phyloP scores from a whole-genome alignment of 2,888 invertebrate genomes.

The Diabrotica balteata region DNA sequence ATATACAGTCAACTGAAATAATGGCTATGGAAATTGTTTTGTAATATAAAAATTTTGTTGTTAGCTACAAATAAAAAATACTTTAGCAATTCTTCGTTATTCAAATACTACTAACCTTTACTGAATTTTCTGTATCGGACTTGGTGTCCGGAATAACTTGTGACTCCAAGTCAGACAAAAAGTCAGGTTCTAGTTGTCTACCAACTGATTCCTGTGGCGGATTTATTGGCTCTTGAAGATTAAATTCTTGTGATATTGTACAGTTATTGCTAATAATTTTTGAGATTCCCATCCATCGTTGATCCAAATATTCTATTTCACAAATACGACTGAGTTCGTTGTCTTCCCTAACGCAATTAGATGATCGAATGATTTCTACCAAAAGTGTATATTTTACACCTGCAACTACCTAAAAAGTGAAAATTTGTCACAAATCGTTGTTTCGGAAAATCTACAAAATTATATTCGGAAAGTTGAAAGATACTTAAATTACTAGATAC shows the following conservation, averaged over 20 bases:
- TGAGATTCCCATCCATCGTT: slow-evolving; percentile 71
- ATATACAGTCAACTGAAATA: too few species aligned
- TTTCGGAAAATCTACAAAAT: too few species aligned
- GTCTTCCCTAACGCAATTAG: slow-evolving; percentile 51
- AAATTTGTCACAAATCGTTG: not conserved
- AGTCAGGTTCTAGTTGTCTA: slow-evolving; percentile 46
- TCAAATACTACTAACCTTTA: slow-evolving; percentile 3
- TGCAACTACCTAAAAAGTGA: slow-evolving; percentile 64
- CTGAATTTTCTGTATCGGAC: too few species aligned
- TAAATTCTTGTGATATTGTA: slow-evolving; percentile 65
- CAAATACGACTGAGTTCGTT: slow-evolving; percentile 58
- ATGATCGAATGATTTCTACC: slow-evolving; percentile 61
- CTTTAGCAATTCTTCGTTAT: slow-evolving; percentile 1
- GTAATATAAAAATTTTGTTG: too few species aligned
- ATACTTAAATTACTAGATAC: too few species aligned
- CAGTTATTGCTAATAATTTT: slow-evolving; percentile 72
- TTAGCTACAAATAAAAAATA: not conserved
- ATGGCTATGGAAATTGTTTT: too few species aligned
- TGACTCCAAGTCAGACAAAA: slow-evolving; percentile 53
- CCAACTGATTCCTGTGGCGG: slow-evolving; percentile 25
- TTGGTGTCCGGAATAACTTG: slow-evolving; percentile 49
- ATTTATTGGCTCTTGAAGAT: slow-evolving; percentile 35
- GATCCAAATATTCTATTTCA: slow-evolving; percentile 69
- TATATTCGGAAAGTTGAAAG: too few species aligned
- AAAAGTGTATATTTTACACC: slow-evolving; percentile 68